A percentile compares a stretch with the other conserved stretches of the same genome.
phyloP scores from a whole-genome alignment of 2,797 vertebrate species.

The Sebastes alutus region DNA sequence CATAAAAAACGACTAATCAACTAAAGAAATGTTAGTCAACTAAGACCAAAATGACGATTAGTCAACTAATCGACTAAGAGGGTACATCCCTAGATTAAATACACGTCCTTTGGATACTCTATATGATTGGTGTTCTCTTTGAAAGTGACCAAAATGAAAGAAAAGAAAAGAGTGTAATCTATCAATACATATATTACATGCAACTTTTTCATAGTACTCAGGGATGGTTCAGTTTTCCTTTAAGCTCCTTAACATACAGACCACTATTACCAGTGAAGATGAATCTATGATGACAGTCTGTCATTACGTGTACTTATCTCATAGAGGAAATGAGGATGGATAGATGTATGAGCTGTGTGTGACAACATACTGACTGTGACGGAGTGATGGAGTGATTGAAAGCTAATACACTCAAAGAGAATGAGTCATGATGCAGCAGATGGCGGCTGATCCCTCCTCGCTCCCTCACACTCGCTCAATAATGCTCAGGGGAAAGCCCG shows the following conservation, averaged over 20 bases:
- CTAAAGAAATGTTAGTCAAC: too few relatives aligned
- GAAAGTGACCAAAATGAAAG: not conserved
- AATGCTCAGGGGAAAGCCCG: conserved; percentile 48
- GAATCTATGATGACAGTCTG: not conserved
- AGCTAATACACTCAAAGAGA: conserved; percentile 30
- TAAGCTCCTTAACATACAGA: not conserved
- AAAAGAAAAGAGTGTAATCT: not conserved
- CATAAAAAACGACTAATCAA: too few relatives aligned
- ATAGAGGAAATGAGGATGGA: conserved; percentile 16
- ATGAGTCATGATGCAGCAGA: conserved; percentile 53
- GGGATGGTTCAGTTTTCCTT: not conserved
- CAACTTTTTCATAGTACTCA: not conserved
- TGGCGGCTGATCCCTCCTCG: conserved; percentile 35
- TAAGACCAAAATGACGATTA: too few relatives aligned
- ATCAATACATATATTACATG: not conserved
- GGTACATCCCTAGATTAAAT: too few relatives aligned
- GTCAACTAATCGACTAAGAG: too few relatives aligned
- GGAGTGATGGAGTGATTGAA: conserved; percentile 27
- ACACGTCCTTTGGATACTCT: not conserved
- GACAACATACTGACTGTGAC: conserved; percentile 16
- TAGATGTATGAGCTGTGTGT: not conserved
- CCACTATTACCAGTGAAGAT: not conserved
- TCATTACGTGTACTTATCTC: not conserved
- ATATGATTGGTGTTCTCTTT: not conserved
- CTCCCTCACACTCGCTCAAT: conserved; percentile 1